A percentile compares a stretch with the other conserved stretches of the same genome.
These are phyloP conservation scores for Strigamia maritima DNA, from an alignment of 2,888 invertebrate genomes.

Conservation along the genomic window DNA sequence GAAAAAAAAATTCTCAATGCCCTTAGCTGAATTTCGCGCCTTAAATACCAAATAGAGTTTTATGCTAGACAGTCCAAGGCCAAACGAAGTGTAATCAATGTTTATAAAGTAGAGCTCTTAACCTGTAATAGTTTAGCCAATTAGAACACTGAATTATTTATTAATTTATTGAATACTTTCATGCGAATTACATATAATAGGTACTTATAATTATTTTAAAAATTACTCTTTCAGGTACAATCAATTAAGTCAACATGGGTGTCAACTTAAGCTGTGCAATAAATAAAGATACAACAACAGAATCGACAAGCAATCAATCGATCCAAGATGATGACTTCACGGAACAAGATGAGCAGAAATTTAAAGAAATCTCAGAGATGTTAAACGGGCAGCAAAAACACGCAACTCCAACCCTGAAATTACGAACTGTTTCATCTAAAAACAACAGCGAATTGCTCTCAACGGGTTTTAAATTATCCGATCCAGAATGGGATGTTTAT, in stretches of 20 bases:
- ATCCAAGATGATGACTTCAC: background rate
- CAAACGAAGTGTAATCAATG: background rate
- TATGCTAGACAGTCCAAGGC: background rate
- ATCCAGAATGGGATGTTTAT: constrained; percentile 18
- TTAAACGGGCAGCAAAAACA: background rate
- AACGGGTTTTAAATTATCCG: background rate
- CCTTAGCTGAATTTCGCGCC: too few species aligned
- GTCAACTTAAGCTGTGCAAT: background rate
- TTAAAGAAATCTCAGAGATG: background rate
- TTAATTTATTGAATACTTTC: too few species aligned
- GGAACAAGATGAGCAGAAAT: background rate
- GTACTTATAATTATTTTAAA: background rate
- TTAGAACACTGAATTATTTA: too few species aligned
- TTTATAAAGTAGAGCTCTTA: background rate
- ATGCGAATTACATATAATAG: too few species aligned
- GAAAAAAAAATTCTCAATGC: too few species aligned
- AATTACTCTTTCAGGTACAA: background rate
- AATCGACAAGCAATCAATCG: background rate
- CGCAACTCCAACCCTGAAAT: background rate
- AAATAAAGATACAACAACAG: background rate
- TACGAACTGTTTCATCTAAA: background rate
- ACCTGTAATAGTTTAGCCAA: too few species aligned
- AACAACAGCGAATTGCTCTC: background rate
- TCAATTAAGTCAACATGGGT: background rate
- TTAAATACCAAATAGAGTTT: background rate